phyloP scores from a whole-genome alignment of 2,797 vertebrate genomes.

The Ciconia nigra region DNA sequence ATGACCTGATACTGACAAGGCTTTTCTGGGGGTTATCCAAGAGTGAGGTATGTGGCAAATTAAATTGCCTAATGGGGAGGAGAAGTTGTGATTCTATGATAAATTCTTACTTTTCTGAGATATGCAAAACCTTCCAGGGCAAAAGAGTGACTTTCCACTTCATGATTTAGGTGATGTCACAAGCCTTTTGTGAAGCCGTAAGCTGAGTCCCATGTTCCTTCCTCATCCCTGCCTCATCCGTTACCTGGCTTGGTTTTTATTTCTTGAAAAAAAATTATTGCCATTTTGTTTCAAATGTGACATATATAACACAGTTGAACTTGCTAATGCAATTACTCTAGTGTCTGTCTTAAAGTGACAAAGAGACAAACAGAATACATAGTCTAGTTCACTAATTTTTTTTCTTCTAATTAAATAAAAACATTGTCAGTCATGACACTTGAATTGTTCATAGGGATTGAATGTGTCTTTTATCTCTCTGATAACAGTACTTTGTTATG shows the following conservation, averaged over 20 bases:
- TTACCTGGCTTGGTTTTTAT: neutral
- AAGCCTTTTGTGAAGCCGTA: neutral
- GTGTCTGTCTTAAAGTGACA: neutral
- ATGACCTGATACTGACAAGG: neutral
- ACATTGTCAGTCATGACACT: neutral
- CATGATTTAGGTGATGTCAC: neutral
- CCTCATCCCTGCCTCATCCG: neutral
- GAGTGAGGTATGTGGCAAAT: neutral
- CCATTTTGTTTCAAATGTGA: neutral
- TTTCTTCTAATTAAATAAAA: neutral
- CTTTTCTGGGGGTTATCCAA: neutral
- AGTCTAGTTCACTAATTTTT: neutral
- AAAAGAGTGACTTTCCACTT: neutral
- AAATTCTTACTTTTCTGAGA: neutral
- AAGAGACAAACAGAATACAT: neutral
- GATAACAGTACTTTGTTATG: neutral
- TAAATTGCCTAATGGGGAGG: neutral
- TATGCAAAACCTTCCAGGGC: neutral
- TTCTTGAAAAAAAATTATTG: neutral
- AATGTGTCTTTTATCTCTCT: neutral
- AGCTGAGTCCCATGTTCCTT: neutral
- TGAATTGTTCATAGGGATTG: neutral
- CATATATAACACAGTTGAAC: neutral
- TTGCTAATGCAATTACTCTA: neutral
- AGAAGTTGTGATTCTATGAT: neutral